Evolutionary conservation across 2,797 vertebrate genomes (phyloP), one percentile per base, ranked within the genome.

Genomic region (Apogon hyalosoma): DNA sequence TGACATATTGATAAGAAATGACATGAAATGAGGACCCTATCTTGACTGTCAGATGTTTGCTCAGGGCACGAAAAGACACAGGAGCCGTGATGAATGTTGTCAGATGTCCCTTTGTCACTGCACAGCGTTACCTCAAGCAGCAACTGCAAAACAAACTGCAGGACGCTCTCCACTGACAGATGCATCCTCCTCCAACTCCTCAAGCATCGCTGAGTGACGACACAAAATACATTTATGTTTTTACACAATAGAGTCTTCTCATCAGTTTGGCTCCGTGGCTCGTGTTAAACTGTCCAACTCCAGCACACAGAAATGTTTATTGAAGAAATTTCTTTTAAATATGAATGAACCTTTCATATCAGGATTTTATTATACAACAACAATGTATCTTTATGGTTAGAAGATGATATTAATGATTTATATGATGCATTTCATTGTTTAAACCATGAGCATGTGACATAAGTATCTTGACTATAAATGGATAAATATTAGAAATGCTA

Each of bases 1-100:
- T 87, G 69, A 89, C 79, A 73, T 85, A 82, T 83, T 88, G 79
- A 88, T 85, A 82, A 79, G 75, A 77, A 68, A 50, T 53, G 16
- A 41, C 19, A 39, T 55, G 42, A 85, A 77, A 85, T 72, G 40
- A 84, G 80, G 61, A 49, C 58, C 41, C 64, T 64, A 49, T 74
- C 61, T 63, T 53, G 21, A 12, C 40, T 61, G 72, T 80, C 63
- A 74, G 61, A 55, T 19, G 62, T 66, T 57, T 36, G 78, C 87
- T 73, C 9, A 0, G 59, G 82, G 91, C 71, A 2, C n/a, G 51
- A 71, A 53, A 67, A 36, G 75, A 40, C 19, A 13, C 47, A 13
- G 51, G 41, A 71, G 68, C 63, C 46, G 42, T 92, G 91, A 93
- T 92, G 60, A 86, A 93, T 92, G 81, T 77, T 52, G 82, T 81